Percentiles rank a stretch among this genome's conserved stretches.
Evolutionary conservation across 1,140 invertebrate genomes (phyloP).

Genomic region (Zaprionus vittiger): DNA sequence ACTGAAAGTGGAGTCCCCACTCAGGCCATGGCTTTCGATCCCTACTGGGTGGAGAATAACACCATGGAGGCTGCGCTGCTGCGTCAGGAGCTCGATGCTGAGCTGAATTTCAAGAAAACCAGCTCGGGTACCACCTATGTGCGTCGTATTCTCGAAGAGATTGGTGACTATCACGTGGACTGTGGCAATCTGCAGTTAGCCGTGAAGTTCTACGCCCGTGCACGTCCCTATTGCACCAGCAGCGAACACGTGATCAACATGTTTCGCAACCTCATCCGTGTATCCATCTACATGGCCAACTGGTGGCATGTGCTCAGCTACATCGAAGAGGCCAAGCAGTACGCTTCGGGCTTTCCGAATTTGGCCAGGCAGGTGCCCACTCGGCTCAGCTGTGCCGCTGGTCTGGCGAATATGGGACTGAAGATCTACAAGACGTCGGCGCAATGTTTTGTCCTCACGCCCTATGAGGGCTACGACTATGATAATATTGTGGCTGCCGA

Average conservation of each 20-base stretch:
- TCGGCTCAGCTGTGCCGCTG: slow-evolving; percentile 57
- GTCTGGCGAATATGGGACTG: slow-evolving; percentile 58
- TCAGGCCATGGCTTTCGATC: slow-evolving; percentile 7
- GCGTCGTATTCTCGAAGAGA: slow-evolving; percentile 61
- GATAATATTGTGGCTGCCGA: slow-evolving; percentile 60
- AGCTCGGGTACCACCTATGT: slow-evolving; percentile 58
- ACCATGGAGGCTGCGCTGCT: slow-evolving; percentile 60
- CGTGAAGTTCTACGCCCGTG: slow-evolving; percentile 61
- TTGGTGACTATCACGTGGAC: slow-evolving; percentile 66
- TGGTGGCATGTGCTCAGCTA: slow-evolving; percentile 74
- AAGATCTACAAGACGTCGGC: slow-evolving; percentile 63
- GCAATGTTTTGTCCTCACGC: slow-evolving; percentile 51
- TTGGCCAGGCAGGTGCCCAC: slow-evolving; percentile 41
- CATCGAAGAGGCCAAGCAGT: slow-evolving; percentile 68
- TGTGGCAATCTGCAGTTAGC: slow-evolving; percentile 62
- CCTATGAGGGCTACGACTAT: slow-evolving; percentile 53
- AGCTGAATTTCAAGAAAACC: slow-evolving; percentile 64
- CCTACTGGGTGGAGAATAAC: slow-evolving; percentile 50
- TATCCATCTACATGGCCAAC: slow-evolving; percentile 68
- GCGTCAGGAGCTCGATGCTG: slow-evolving; percentile 63
- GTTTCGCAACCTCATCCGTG: slow-evolving; percentile 60
- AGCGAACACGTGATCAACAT: slow-evolving; percentile 65
- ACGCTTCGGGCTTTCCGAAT: slow-evolving; percentile 47
- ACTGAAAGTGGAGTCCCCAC: neutral
- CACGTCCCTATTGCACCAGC: slow-evolving; percentile 63